These are phyloP conservation scores for Microcebus murinus DNA, from an alignment of 2,113 vertebrate species.

Conservation along the genomic window DNA sequence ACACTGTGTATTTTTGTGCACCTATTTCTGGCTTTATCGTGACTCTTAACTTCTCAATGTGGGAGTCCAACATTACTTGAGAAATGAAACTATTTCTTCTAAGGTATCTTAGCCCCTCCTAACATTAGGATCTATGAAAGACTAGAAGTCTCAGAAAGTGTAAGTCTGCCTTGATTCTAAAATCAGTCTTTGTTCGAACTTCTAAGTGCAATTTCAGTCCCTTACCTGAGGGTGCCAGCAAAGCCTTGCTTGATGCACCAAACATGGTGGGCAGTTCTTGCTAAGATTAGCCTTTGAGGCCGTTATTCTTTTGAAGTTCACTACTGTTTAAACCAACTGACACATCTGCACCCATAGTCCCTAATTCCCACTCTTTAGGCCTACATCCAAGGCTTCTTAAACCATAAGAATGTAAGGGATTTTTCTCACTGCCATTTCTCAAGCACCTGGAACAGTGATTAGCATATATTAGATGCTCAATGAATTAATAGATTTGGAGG, in stretches of 20 bases:
- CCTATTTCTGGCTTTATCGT: background rate
- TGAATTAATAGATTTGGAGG: background rate
- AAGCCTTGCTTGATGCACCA: background rate
- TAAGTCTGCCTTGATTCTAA: background rate
- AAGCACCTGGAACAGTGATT: background rate
- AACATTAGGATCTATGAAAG: background rate
- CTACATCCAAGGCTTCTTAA: background rate
- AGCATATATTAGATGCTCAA: background rate
- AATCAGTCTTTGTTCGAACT: background rate
- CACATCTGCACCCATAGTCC: fast-evolving
- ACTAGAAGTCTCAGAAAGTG: background rate
- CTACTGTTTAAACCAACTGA: background rate
- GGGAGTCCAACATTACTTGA: background rate
- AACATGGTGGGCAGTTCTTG: background rate
- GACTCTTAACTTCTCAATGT: background rate
- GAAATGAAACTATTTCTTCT: background rate
- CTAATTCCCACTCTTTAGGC: background rate
- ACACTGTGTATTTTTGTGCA: background rate
- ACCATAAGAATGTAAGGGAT: background rate
- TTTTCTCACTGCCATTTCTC: background rate
- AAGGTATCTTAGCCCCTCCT: background rate
- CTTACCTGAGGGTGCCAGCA: background rate
- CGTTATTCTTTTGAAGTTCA: background rate
- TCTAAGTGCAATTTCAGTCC: background rate
- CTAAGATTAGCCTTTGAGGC: background rate